Evolutionary conservation across 2,888 invertebrate genomes (phyloP).

Genomic region (Drosophila incognita): DNA sequence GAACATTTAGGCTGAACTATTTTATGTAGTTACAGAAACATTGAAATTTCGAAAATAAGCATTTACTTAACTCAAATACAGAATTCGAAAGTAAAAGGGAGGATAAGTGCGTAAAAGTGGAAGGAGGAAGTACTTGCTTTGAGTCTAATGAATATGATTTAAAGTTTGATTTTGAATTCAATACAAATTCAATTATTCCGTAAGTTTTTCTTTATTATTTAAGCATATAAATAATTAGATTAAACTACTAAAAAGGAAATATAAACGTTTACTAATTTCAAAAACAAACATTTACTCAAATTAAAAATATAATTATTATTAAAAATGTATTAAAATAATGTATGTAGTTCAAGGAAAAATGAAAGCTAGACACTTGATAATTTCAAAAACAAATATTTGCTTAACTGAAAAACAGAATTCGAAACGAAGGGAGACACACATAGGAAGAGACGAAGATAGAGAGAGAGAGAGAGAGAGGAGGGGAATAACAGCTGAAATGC

Average conservation of each 20-base stretch:
- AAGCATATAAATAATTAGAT: background rate
- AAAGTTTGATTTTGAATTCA: background rate
- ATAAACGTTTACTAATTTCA: background rate
- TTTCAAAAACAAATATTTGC: constrained; percentile 8
- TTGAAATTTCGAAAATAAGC: background rate
- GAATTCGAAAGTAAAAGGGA: background rate
- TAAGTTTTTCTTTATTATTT: background rate
- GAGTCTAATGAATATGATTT: background rate
- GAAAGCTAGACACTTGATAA: background rate
- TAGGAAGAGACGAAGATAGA: background rate
- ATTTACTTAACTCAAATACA: constrained; percentile 5
- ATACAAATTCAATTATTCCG: background rate
- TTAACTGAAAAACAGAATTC: background rate
- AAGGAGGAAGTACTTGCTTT: background rate
- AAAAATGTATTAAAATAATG: background rate
- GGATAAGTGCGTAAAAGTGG: background rate
- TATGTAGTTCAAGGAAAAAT: background rate
- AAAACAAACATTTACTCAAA: constrained; percentile 6
- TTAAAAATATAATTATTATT: background rate
- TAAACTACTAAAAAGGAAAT: background rate
- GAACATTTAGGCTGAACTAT: background rate
- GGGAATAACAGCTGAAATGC: constrained; percentile 35
- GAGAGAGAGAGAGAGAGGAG: constrained; percentile 10
- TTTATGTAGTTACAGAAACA: no score
- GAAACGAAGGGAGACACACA: background rate